Conservation (phyloP, 2,113 vertebrate genomes). For the Laticauda laticaudata region DNA sequence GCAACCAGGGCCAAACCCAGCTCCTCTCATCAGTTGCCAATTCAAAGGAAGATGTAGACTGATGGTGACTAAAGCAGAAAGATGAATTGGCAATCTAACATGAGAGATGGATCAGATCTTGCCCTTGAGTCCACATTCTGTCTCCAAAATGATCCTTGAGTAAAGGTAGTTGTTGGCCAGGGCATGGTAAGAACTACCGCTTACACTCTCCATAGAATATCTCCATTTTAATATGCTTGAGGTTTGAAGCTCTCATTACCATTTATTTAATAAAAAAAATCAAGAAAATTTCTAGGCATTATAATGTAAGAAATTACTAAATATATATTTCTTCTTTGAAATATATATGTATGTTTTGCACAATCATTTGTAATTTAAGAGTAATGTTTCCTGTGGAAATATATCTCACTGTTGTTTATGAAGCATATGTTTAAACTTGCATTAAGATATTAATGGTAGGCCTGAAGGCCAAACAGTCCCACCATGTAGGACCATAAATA, state of each 20-base stretch:
- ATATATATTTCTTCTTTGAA: neutral
- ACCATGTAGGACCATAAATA: neutral
- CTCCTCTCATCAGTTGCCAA: neutral
- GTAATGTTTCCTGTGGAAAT: neutral
- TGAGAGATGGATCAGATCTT: neutral
- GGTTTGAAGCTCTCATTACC: neutral
- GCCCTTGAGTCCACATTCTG: neutral
- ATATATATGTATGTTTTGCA: neutral
- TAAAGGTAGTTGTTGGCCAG: neutral
- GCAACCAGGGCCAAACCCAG: neutral
- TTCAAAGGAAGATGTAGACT: neutral
- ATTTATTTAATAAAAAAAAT: neutral
- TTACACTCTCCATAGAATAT: neutral
- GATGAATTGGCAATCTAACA: neutral
- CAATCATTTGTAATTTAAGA: neutral
- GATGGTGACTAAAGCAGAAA: neutral
- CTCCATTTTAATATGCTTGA: neutral
- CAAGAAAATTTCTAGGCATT: neutral
- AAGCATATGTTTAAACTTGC: neutral
- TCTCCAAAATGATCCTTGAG: neutral
- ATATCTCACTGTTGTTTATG: neutral
- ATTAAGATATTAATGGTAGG: neutral
- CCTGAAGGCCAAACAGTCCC: neutral
- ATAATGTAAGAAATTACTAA: neutral
- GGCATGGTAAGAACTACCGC: neutral